phyloP scores from a whole-genome alignment of 2,888 invertebrate species.

The Mamestra brassicae region DNA sequence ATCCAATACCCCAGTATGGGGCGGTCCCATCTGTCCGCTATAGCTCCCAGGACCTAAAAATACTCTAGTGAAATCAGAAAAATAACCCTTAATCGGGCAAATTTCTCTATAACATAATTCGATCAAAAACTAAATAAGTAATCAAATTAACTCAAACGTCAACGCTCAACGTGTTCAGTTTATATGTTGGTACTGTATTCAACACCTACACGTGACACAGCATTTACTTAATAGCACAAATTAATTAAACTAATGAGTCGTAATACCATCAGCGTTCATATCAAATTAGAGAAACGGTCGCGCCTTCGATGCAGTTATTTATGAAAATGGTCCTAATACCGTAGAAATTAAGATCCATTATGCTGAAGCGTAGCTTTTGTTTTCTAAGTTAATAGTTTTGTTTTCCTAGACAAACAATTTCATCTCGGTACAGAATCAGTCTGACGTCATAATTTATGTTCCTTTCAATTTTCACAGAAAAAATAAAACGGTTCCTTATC shows the following conservation, averaged over 20 bases:
- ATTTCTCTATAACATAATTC: not conserved
- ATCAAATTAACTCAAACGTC: not conserved
- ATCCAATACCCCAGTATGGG: no score
- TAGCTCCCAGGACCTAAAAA: no score
- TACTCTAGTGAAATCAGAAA: not conserved
- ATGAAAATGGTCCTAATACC: conserved; percentile 20
- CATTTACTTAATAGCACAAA: conserved; percentile 18
- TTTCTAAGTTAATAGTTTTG: conserved; percentile 2
- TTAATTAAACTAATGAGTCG: conserved; percentile 35
- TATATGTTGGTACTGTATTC: not conserved
- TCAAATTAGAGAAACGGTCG: conserved; percentile 33
- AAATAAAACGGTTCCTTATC: not conserved
- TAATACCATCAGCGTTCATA: conserved; percentile 29
- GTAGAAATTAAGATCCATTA: not conserved
- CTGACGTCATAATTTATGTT: not conserved
- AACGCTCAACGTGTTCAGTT: not conserved
- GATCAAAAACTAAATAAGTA: not conserved
- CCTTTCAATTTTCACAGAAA: not conserved
- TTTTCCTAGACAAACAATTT: conserved; percentile 1
- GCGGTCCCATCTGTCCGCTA: no score
- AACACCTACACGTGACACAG: conserved; percentile 2
- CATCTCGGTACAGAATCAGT: not conserved
- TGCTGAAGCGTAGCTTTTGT: not conserved
- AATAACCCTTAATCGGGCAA: not conserved
- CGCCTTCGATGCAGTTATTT: conserved; percentile 15